Conservation (phyloP, 2,888 invertebrate species). For the Dorcus hopei region DNA sequence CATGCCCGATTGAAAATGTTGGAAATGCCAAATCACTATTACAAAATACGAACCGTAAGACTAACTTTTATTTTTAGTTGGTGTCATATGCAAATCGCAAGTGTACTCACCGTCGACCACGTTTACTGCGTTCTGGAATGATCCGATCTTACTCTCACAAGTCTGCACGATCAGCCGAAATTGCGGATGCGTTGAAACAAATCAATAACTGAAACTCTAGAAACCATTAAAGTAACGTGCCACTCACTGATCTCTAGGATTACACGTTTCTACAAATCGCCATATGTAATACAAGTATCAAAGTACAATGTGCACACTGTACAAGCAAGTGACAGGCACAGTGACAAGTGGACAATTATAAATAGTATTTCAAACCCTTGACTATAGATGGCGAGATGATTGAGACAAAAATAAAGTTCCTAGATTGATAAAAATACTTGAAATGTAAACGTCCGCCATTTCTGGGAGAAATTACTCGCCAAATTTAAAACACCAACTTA, state of each 20-base stretch:
- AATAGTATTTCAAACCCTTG: too few species aligned
- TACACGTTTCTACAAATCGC: conserved; percentile 11
- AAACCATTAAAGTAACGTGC: not conserved
- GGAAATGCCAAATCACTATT: too few species aligned
- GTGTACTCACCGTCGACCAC: not conserved
- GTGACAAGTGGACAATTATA: too few species aligned
- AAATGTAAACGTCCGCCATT: too few species aligned
- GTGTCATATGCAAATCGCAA: not conserved
- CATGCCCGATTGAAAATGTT: not conserved
- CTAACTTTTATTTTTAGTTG: not conserved
- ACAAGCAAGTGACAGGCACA: too few species aligned
- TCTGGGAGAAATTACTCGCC: too few species aligned
- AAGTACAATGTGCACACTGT: not conserved
- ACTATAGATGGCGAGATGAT: too few species aligned
- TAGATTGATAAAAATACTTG: too few species aligned
- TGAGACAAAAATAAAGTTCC: too few species aligned
- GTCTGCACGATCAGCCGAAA: not conserved
- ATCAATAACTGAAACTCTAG: not conserved
- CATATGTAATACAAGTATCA: conserved; percentile 3
- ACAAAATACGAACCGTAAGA: too few species aligned
- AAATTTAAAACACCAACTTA: too few species aligned
- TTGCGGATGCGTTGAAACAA: not conserved
- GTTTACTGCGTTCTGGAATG: not conserved
- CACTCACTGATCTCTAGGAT: not conserved
- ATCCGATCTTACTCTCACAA: not conserved